Conservation (phyloP, 1,140 invertebrate genomes). For the Stenopsyche tienmushanensis region DNA sequence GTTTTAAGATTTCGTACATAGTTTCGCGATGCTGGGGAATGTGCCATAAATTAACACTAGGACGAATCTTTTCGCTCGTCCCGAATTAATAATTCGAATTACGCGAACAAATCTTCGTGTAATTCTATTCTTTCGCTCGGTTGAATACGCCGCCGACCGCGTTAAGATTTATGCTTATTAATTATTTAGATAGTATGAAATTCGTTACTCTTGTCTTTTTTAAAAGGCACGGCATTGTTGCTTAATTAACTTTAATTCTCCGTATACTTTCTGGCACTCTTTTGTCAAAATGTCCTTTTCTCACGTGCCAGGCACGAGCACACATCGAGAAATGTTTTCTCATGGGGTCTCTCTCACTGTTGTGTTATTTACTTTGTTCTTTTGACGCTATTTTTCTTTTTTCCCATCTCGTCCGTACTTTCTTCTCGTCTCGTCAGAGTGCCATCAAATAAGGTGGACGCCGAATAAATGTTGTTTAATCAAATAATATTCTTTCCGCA, state of each 20-base stretch:
- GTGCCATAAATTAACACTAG: conserved; percentile 16
- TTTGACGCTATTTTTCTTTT: conserved; percentile 7
- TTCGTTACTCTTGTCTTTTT: too few species aligned
- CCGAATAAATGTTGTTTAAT: conserved; percentile 6
- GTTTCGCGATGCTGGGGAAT: conserved; percentile 11
- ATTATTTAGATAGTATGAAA: too few species aligned
- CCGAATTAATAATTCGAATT: too few species aligned
- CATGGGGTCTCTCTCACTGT: neutral
- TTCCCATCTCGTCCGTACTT: conserved; percentile 2
- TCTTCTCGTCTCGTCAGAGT: conserved; percentile 5
- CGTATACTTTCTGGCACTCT: neutral
- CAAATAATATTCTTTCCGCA: conserved; percentile 10
- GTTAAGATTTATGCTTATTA: too few species aligned
- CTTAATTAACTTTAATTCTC: conserved; percentile 15
- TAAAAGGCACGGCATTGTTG: too few species aligned
- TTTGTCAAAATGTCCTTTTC: conserved; percentile 12
- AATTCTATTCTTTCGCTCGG: too few species aligned
- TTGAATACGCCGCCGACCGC: too few species aligned
- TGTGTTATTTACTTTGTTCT: conserved; percentile 19
- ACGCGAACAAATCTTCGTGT: too few species aligned
- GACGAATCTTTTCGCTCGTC: neutral
- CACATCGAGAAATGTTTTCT: conserved; percentile 13
- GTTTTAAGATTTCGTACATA: conserved; percentile 27
- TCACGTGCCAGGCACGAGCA: neutral
- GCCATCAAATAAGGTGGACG: neutral